phyloP scores from a whole-genome alignment of 2,113 vertebrate genomes.

The Ranitomeya variabilis region DNA sequence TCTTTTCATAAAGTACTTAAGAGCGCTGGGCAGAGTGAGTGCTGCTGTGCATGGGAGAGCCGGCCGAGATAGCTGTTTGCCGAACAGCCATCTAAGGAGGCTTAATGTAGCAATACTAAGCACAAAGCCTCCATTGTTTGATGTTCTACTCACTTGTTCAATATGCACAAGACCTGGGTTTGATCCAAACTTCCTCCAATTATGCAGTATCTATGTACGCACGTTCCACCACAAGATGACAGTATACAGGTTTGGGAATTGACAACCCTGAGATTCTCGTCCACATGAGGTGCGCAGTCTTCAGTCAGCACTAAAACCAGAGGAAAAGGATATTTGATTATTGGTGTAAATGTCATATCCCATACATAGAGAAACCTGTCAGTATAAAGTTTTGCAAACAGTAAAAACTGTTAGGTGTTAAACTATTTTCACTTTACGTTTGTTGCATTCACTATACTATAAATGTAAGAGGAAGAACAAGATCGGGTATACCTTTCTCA shows the following conservation, averaged over 20 bases:
- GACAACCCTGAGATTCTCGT: background rate
- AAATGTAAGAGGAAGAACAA: too few relatives aligned
- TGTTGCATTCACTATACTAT: too few relatives aligned
- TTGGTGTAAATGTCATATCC: background rate
- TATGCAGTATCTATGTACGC: conserved; percentile 4
- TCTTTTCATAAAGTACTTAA: too few relatives aligned
- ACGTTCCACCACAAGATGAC: conserved; percentile 2
- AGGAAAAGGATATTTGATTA: background rate
- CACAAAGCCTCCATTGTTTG: background rate
- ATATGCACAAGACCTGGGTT: background rate
- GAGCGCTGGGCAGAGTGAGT: too few relatives aligned
- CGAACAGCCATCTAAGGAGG: too few relatives aligned
- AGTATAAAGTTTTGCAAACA: background rate
- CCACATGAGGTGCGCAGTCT: background rate
- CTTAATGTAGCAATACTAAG: background rate
- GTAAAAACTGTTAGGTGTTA: too few relatives aligned
- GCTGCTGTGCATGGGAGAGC: too few relatives aligned
- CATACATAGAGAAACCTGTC: background rate
- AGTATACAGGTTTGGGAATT: background rate
- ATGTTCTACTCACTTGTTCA: conserved; percentile 17
- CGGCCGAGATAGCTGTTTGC: too few relatives aligned
- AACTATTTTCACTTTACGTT: background rate
- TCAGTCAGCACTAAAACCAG: background rate
- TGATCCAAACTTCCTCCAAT: background rate
- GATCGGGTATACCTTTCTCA: too few relatives aligned